Conservation (phyloP, 2,797 vertebrate species). For the Lagorchestes hirsutus region DNA sequence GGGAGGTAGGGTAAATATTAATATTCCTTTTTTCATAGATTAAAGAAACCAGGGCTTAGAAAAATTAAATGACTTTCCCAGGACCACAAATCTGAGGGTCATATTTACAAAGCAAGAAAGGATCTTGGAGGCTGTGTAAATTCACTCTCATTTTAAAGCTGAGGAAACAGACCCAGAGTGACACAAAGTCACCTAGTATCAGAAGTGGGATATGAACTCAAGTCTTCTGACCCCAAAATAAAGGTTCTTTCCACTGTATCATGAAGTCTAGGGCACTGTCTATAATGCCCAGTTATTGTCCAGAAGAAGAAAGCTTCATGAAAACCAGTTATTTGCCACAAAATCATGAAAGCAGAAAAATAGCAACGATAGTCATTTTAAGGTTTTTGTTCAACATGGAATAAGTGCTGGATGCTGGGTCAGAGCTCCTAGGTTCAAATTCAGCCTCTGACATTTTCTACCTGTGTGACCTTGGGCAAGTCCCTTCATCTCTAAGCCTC, state of each 20-base stretch:
- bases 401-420: background rate
- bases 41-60: background rate
- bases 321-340: background rate
- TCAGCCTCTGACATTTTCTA: rapidly evolving
- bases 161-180: background rate
- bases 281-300: background rate
- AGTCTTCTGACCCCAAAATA: background rate
- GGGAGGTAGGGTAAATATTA: background rate
- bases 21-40: background rate
- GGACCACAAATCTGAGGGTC: background rate
- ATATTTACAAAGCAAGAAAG: background rate
- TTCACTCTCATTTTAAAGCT: background rate
- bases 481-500: background rate
- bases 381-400: background rate
- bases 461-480: background rate
- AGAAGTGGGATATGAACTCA: background rate
- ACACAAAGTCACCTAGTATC: background rate
- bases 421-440: background rate
- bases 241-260: background rate
- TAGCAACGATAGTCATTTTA: background rate
- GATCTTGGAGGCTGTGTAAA: background rate
- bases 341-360: background rate
- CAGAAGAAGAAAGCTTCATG: background rate
- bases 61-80: background rate
- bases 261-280: background rate